Percentiles rank a stretch among this genome's conserved stretches.
Evolutionary conservation across 1,140 invertebrate genomes (phyloP).

Genomic region (Pectinophora gossypiella): DNA sequence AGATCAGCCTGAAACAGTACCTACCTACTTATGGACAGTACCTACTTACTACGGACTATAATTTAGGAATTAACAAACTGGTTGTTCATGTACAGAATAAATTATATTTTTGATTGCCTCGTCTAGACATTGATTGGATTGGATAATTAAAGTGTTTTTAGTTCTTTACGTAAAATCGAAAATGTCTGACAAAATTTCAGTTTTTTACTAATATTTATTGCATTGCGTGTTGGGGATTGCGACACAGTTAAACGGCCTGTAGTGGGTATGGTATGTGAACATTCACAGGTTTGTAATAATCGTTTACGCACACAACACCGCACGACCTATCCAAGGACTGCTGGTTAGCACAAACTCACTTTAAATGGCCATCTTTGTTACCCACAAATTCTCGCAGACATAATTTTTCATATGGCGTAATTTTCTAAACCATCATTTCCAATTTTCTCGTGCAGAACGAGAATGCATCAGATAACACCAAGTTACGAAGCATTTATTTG

Average conservation of each 20-base stretch:
- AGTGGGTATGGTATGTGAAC: background rate
- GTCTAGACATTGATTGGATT: background rate
- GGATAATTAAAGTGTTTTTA: background rate
- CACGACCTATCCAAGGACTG: background rate
- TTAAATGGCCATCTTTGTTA: background rate
- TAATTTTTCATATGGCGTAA: background rate
- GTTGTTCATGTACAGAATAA: too few relatives aligned
- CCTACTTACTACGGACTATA: too few relatives aligned
- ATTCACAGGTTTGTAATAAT: background rate
- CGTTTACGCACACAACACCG: background rate
- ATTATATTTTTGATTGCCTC: too few relatives aligned
- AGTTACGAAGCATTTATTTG: too few relatives aligned
- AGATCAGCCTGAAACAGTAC: too few relatives aligned
- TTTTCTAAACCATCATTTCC: background rate
- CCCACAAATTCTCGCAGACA: background rate
- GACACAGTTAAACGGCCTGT: constrained; percentile 17
- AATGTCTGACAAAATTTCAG: constrained; percentile 16
- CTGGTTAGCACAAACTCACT: background rate
- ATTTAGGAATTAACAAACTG: too few relatives aligned
- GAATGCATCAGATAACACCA: background rate
- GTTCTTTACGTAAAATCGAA: constrained; percentile 13
- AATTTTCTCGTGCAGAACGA: background rate
- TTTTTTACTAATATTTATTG: background rate
- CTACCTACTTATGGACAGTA: too few relatives aligned
- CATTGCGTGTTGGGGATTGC: constrained; percentile 26